Evolutionary conservation across 2,113 vertebrate genomes (phyloP).

Genomic region (Oxyruncus cristatus): DNA sequence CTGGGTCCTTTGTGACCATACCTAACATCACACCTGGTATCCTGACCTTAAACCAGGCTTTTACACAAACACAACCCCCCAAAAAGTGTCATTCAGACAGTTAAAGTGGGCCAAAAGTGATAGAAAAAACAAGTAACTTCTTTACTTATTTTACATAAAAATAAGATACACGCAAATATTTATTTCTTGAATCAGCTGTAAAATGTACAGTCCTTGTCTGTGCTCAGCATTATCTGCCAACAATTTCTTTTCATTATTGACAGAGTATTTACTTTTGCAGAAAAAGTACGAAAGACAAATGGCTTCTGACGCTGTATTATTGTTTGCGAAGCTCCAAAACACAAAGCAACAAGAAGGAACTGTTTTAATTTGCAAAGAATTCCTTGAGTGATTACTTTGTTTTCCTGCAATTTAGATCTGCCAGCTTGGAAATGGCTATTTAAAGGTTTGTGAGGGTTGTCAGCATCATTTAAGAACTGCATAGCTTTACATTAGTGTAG

Average conservation of each 20-base stretch:
- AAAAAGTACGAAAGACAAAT: slow-evolving; percentile 14
- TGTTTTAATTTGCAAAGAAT: slow-evolving; percentile 51
- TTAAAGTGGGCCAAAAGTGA: background rate
- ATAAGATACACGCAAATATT: background rate
- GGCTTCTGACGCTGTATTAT: background rate
- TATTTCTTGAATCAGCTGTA: background rate
- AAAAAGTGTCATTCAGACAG: background rate
- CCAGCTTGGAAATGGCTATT: slow-evolving; percentile 61
- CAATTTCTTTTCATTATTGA: background rate
- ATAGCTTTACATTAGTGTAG: slow-evolving; percentile 47
- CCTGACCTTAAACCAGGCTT: background rate
- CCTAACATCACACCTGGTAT: background rate
- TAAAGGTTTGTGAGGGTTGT: slow-evolving; percentile 56
- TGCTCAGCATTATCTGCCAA: background rate
- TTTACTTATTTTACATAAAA: background rate
- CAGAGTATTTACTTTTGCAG: background rate
- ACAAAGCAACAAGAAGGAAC: slow-evolving; percentile 26
- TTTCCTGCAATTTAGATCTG: slow-evolving; percentile 36
- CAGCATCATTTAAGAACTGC: slow-evolving; percentile 50
- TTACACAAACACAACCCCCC: background rate
- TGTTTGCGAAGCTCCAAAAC: slow-evolving; percentile 27
- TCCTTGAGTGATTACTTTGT: slow-evolving; percentile 56
- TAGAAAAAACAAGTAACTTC: background rate
- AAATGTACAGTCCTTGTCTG: background rate
- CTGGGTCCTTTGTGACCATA: background rate